Base-by-base conservation (phyloP, 1,140 invertebrate genomes). In the Drosophila eugracilis region DNA sequence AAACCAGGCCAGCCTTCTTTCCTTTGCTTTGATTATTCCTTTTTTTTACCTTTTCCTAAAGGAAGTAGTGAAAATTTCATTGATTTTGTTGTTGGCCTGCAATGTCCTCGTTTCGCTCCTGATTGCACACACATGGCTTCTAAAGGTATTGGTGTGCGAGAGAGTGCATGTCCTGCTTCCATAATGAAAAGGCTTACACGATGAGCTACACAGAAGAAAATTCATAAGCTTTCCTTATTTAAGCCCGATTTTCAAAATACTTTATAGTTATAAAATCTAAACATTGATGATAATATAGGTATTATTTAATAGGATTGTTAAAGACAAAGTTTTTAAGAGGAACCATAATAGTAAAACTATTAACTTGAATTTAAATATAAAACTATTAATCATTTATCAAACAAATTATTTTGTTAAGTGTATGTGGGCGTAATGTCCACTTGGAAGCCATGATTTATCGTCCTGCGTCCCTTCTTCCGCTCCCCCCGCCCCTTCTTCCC, bases 31-130 rank as follows among this genome's bases (percentile, higher is more conserved):
- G 7, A 2, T 14, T 32, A 19, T 37, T 12, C 30, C n/a, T n/a
- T 42, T 34, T 54, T 49, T 41, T 32, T 52, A 17, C 52, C 26
- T 49, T 39, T 39, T 34, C 34, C 36, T 53, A 50, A 44, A 78
- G 81, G 83, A 81, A 86, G 83, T 81, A 88, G 81, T 81, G 78
- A 88, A 83, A 86, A 75, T 88, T 78, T 81, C 78, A 86, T 88
- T 83, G 81, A 86, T 86, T 86, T 86, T 86, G 70, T 75, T 74
- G 42, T 36, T 86, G 79, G 54, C 47, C 66, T 65, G 60, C 73
- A 83, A 71, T 66, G 80, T 78, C 79, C 79, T 78, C 80, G 81
- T 80, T 86, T 81, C 28, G 47, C 41, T 60, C 26, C 39, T 34
- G 76, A 65, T 75, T 59, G 70, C 59, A 12, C 36, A 44, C 54